Evolutionary conservation across 2,113 vertebrate genomes (phyloP).

Genomic region (Chaenocephalus aceratus): DNA sequence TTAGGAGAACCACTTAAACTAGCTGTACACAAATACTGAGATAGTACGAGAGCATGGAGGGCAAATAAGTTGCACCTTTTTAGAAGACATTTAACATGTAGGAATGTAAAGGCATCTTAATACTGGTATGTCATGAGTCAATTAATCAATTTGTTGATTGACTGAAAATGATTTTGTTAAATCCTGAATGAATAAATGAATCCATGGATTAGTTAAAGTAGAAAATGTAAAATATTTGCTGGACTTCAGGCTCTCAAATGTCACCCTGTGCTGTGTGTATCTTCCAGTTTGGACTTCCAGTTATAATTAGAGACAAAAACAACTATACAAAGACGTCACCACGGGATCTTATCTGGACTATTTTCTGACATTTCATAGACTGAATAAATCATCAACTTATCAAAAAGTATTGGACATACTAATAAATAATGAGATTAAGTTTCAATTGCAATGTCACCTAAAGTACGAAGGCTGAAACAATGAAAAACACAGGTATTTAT

Average conservation of each 20-base stretch:
- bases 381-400: background rate
- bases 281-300: background rate
- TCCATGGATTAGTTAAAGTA: background rate
- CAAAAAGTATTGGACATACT: background rate
- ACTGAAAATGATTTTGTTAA: background rate
- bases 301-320: background rate
- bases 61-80: background rate
- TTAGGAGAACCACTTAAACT: constrained; percentile 10
- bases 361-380: background rate
- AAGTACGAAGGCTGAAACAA: background rate
- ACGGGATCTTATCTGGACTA: too few species aligned
- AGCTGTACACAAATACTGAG: constrained; percentile 1
- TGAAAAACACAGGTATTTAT: background rate
- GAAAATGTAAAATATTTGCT: background rate
- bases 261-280: background rate
- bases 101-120: background rate
- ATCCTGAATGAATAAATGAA: background rate
- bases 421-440: background rate
- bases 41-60: background rate
- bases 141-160: background rate
- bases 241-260: background rate
- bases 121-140: background rate
- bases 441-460: too few species aligned
- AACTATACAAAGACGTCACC: background rate
- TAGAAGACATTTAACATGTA: too few species aligned